phyloP scores from a whole-genome alignment of 1,140 invertebrate genomes.

The Drosophila miranda region DNA sequence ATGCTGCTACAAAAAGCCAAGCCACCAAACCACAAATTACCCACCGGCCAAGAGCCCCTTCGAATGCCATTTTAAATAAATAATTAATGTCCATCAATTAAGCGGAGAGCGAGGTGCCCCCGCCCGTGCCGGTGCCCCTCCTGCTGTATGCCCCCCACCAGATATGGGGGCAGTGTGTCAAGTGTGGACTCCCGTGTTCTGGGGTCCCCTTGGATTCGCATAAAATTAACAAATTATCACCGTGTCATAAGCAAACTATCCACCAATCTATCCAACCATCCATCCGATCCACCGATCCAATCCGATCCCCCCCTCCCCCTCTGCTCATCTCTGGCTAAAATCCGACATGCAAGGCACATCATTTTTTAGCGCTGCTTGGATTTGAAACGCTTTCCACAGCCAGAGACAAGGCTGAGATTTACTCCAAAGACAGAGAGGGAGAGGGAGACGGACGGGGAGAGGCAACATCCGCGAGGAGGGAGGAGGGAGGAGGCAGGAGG shows the following conservation, averaged over 20 bases:
- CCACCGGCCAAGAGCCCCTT: conserved; percentile 5
- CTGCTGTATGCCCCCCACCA: not conserved
- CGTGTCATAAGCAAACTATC: conserved; percentile 5
- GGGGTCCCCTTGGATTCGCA: conserved; percentile 24
- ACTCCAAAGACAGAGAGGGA: not conserved
- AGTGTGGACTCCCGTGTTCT: conserved; percentile 12
- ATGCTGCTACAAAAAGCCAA: conserved; percentile 37
- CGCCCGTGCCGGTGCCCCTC: too few species aligned
- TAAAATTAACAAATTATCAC: conserved; percentile 52
- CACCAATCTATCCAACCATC: too few species aligned
- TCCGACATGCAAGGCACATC: conserved; percentile 51
- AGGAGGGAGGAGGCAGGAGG: too few species aligned
- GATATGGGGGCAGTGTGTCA: conserved; percentile 47
- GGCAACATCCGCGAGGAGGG: not conserved
- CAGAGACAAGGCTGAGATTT: conserved; percentile 43
- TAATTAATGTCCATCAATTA: conserved; percentile 81
- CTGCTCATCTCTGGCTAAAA: conserved; percentile 2
- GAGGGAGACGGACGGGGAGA: not conserved
- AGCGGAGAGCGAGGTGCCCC: conserved; percentile 19
- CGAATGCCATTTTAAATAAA: conserved; percentile 76
- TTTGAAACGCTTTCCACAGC: conserved; percentile 37
- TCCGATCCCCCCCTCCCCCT: not conserved
- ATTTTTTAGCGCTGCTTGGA: conserved; percentile 31
- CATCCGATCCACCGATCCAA: not conserved
- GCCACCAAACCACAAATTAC: conserved; percentile 57